Base-by-base conservation (phyloP, 2,113 vertebrate species). In the Girardinichthys multiradiatus region DNA sequence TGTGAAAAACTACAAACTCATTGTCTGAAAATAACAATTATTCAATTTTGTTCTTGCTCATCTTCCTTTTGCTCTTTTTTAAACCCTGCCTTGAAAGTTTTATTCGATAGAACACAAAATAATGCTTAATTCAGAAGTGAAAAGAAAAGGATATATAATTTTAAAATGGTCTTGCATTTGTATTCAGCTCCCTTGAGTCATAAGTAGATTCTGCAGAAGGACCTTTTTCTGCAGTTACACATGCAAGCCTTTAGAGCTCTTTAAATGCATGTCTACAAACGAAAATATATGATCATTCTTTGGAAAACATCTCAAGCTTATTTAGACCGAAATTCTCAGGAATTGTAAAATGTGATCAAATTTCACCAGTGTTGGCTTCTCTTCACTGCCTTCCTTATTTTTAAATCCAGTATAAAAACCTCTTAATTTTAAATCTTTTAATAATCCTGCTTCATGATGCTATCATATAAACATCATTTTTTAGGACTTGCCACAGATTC, bases 1-100 rank as follows among this genome's bases (percentile, higher is more conserved):
- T 64, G 26, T 39, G 31, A 70, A 21, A 57, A 80, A 73, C 37
- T 65, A 70, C 69, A 72, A 70, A 70, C 24, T 48, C 35, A 80
- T n/a, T 51, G 45, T 12, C 30, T 68, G 37, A 74, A 79, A 30
- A 70, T 45, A 74, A 71, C 29, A 60, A 64, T 33, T 80, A 85
- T 75, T 76, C 1, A 3, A 10, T 54, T 54, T 54, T 51, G 1
- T 24, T 51, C 17, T 51, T 19, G 19, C 8, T 19, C 39, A 51
- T 24, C 7, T 54, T n/a, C 24, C 24, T 24, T 54, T 54, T 54
- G 6, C 19, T 54, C 6, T 5, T 54, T 54, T n/a, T 54, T 11
- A n/a, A 54, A 24, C 3, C 7, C 9, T 24, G 48, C 24, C 48
- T 10, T 54, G 7, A 54, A n/a, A 24, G 24, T 54, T 54, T 54